These are phyloP conservation scores for Fringilla coelebs DNA, from an alignment of 2,797 vertebrate species.

Conservation along the genomic window DNA sequence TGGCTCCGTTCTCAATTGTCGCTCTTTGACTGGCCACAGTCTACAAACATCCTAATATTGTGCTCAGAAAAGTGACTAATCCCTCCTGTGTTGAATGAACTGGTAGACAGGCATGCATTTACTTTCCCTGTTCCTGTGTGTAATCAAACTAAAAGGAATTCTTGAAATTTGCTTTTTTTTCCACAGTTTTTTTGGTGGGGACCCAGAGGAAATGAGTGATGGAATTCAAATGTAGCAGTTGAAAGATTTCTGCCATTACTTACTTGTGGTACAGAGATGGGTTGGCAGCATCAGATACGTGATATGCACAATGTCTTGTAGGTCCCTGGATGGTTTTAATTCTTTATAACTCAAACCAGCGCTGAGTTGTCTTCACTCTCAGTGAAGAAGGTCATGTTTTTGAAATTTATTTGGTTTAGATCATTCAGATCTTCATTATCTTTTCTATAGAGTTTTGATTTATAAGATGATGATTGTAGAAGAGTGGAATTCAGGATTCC, in stretches of 20 bases:
- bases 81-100: conserved; percentile 72
- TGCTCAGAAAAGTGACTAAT: conserved; percentile 72
- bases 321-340: neutral
- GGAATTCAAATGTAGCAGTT: conserved; percentile 4
- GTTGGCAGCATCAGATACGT: neutral
- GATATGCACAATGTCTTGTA: neutral
- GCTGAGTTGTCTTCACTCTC: neutral
- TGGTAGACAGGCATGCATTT: conserved; percentile 62
- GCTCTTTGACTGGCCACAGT: neutral
- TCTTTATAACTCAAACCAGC: neutral
- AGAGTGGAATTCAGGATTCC: neutral
- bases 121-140: conserved; percentile 54
- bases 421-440: neutral
- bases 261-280: neutral
- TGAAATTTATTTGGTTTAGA: neutral
- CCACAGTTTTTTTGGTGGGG: neutral
- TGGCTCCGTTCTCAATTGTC: neutral
- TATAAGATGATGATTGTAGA: neutral
- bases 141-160: conserved; percentile 65
- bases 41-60: conserved; percentile 62
- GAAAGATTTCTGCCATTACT: conserved; percentile 30
- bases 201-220: conserved; percentile 53
- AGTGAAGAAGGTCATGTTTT: neutral
- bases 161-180: conserved; percentile 28
- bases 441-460: neutral